Evolutionary conservation across 1,140 invertebrate species (phyloP).

Genomic region (Drosophila baimaii): DNA sequence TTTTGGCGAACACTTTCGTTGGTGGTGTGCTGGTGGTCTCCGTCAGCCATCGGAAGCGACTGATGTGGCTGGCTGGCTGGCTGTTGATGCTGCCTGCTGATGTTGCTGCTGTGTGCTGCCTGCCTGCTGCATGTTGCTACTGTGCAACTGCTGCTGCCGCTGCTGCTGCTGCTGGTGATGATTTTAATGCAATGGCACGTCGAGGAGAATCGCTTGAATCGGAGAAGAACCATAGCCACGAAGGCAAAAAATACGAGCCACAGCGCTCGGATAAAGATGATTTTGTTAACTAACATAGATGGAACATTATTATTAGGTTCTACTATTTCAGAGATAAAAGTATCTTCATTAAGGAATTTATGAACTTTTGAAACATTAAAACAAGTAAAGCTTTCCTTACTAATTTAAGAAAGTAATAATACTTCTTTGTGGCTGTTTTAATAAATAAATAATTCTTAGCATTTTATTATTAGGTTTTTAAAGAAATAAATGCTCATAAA

Average conservation of each 20-base stretch:
- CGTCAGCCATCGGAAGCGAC: constrained; percentile 63
- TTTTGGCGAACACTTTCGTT: constrained; percentile 46
- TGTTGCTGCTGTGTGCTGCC: constrained; percentile 20
- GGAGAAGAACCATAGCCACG: not conserved
- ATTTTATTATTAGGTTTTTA: no score
- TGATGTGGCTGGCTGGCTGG: constrained; percentile 56
- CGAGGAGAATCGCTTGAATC: constrained; percentile 3
- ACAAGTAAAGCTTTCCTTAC: no score
- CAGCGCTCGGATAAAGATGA: not conserved
- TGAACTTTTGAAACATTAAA: no score
- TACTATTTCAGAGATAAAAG: no score
- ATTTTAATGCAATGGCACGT: constrained; percentile 59
- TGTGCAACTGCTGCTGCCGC: constrained; percentile 14
- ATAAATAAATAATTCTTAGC: no score
- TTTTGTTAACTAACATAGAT: not conserved
- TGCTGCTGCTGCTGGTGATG: constrained; percentile 22
- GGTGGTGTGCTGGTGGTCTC: constrained; percentile 35
- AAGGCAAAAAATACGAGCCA: constrained; percentile 14
- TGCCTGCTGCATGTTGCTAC: constrained; percentile 24
- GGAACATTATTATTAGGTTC: no score
- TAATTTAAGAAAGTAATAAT: no score
- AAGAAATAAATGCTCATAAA: not conserved
- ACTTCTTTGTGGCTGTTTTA: no score
- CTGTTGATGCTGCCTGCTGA: constrained; percentile 34
- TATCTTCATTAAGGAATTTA: no score